phyloP scores from a whole-genome alignment of 2,113 vertebrate species.

The Pomatostomus ruficeps region DNA sequence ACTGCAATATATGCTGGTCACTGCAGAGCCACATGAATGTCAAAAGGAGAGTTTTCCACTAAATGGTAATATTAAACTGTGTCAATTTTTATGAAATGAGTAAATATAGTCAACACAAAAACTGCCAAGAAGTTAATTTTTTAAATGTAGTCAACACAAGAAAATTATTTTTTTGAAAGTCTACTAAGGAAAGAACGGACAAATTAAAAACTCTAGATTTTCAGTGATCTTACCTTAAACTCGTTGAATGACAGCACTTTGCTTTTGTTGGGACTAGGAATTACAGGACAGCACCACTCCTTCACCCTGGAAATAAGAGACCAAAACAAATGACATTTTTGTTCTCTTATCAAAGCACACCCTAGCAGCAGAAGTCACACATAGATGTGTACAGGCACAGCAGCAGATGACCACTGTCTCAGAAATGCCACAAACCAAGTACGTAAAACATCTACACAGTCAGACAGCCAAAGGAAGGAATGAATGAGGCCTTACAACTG shows the following conservation, averaged over 20 bases:
- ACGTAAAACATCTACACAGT: background rate
- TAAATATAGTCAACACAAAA: background rate
- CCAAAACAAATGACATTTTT: background rate
- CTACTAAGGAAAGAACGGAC: background rate
- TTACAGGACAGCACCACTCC: constrained; percentile 66
- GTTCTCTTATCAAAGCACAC: background rate
- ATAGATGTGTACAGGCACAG: background rate
- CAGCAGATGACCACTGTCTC: background rate
- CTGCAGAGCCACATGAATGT: background rate
- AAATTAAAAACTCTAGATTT: background rate
- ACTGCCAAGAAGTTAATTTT: background rate
- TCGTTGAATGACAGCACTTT: constrained; percentile 63
- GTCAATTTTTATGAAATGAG: background rate
- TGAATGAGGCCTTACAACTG: background rate
- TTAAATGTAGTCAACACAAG: background rate
- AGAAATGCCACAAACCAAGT: background rate
- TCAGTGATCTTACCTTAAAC: constrained; percentile 55
- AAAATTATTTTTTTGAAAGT: background rate
- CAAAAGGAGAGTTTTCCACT: background rate
- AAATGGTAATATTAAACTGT: background rate
- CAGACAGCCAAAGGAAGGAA: background rate
- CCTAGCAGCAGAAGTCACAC: background rate
- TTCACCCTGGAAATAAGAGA: constrained; percentile 57
- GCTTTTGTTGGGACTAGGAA: constrained; percentile 72
- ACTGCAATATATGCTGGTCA: background rate